phyloP scores from a whole-genome alignment of 2,113 vertebrate genomes.

The Athene cunicularia region DNA sequence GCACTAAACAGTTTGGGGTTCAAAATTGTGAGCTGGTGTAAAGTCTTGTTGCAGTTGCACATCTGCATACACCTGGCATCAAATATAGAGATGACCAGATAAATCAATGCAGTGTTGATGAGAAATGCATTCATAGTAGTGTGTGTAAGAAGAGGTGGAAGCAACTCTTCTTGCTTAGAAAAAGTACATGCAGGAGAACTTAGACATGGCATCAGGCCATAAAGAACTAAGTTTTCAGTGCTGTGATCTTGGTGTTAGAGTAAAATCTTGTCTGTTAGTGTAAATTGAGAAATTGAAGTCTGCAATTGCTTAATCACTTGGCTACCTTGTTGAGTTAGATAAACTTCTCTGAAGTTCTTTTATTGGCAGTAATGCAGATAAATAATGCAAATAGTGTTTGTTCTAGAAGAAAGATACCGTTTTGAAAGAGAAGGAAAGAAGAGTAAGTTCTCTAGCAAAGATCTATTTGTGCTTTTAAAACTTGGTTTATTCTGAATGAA shows the following conservation, averaged over 20 bases:
- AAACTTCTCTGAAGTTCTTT: not conserved
- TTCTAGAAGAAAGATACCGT: not conserved
- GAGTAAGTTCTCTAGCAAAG: not conserved
- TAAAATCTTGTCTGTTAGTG: not conserved
- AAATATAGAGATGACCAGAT: not conserved
- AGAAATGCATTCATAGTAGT: not conserved
- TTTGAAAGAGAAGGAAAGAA: not conserved
- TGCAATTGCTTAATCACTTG: not conserved
- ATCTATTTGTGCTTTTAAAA: slow-evolving; percentile 10
- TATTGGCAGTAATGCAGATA: not conserved
- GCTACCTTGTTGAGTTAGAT: not conserved
- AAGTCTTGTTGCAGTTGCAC: not conserved
- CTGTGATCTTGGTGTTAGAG: not conserved
- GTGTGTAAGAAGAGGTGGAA: not conserved
- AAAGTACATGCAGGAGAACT: not conserved
- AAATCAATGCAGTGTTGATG: not conserved
- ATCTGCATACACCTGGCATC: not conserved
- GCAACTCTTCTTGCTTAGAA: not conserved
- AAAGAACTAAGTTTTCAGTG: not conserved
- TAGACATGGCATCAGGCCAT: not conserved
- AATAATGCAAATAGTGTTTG: slow-evolving; percentile 12
- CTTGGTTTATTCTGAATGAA: slow-evolving; percentile 33
- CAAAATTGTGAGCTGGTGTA: not conserved
- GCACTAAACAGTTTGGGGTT: not conserved
- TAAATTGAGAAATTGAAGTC: not conserved